Evolutionary conservation across 92 coral and sea anemone genomes (phyloP), one percentile per base, ranked within the genome.

Genomic region (Micromussa lordhowensis): DNA sequence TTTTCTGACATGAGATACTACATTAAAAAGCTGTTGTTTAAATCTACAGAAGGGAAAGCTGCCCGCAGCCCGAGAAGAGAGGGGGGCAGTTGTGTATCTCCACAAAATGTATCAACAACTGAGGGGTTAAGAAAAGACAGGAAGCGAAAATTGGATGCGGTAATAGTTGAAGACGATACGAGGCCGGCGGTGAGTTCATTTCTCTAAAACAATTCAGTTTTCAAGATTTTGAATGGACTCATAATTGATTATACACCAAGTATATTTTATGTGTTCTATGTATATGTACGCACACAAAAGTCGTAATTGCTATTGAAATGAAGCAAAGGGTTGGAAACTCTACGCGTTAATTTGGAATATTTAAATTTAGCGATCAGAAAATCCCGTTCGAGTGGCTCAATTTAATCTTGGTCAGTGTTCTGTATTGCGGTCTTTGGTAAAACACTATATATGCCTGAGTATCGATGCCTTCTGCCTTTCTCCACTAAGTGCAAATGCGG

Each of bases 81-180:
- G 24, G 24, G 17, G 68, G 12, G 30, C 1, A 5, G 70, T 34
- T 17, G 59, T 36, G 40, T 35, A 18, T 11, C 81, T 0, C 57
- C 57, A 1, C 80, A 84, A 73, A 84, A 84, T 18, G 1, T 74
- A 4, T 19, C 55, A 19, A 74, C 77, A 5, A 79, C 32, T 1
- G 58, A 74, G 38, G 57, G 73, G 30, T 72, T 34, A 6, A 28
- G 75, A 49, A 75, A 57, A 58, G 80, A 84, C n/a, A 57, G 80
- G 55, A 84, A 84, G 26, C 40, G 88, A 38, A 84, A 84, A 17
- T 5, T 73, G 32, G 88, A 84, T 54, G 58, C 72, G 0, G 64
- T 57, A 16, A 10, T 28, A 3, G 21, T 55, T 3, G 81, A 58
- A 16, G 69, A 13, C 15, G 88, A 74, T 28, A 35, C 64, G 7